These are phyloP conservation scores for Pseudomyrmex concolor DNA, from an alignment of 1,140 invertebrate genomes.

Conservation along the genomic window DNA sequence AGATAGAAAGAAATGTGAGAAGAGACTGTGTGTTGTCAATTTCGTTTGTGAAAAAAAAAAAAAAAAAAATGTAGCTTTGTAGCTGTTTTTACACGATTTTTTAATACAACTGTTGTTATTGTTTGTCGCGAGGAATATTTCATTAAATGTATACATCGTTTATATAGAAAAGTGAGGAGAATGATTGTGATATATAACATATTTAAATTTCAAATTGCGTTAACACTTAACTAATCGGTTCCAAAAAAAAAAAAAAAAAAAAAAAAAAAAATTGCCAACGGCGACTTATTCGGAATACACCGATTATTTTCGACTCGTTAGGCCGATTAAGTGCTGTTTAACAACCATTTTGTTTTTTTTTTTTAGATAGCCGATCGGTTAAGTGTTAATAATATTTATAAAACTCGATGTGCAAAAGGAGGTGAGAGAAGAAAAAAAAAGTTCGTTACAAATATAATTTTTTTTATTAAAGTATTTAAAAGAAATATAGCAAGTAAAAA, in stretches of 20 bases:
- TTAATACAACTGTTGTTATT: conserved; percentile 30
- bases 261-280: too few species aligned
- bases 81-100: conserved; percentile 44
- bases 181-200: conserved; percentile 50
- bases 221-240: too few species aligned
- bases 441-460: conserved; percentile 10
- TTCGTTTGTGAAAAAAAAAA: neutral
- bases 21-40: neutral
- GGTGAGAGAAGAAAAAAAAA: neutral
- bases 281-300: too few species aligned
- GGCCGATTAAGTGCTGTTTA: too few species aligned
- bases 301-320: too few species aligned
- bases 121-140: conserved; percentile 16
- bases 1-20: neutral
- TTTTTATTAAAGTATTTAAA: conserved; percentile 45
- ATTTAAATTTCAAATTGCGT: conserved; percentile 24
- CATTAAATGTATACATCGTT: neutral
- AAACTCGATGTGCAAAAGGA: conserved; percentile 18
- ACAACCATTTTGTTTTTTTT: too few species aligned
- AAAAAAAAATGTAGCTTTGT: conserved; percentile 7
- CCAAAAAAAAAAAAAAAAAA: too few species aligned
- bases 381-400: neutral
- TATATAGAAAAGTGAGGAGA: conserved; percentile 17
- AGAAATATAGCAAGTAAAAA: neutral
- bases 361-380: too few species aligned